Base-by-base conservation (phyloP, 2,797 vertebrate genomes). In the Balearica regulorum region DNA sequence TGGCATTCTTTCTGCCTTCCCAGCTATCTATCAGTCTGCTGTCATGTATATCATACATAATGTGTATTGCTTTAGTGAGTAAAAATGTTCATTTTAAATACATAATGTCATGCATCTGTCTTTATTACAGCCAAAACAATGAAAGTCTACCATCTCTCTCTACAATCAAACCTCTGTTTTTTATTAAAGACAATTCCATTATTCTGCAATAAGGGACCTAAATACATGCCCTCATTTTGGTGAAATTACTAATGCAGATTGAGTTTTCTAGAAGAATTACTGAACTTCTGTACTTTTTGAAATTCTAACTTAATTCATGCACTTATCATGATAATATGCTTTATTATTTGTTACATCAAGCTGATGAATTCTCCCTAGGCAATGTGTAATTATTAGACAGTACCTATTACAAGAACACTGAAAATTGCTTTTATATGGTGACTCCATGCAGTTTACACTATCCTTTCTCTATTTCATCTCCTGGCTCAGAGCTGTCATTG, bases 351-450 rank as follows among this genome's bases (percentile, higher is more conserved):
- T 90, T 96, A 94, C 48, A 96, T 9, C 31, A 94, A 75, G 85
- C 73, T 96, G 90, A 98, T 97, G 79, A 97, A 97, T 97, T 97
- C 92, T 97, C 90, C 55, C 49, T 84, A 94, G 96, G 89, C 79
- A 94, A 88, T 83, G 62, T 90, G 90, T 95, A 97, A 97, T 97
- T 98, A 97, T 97, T 96, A 96, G 94, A 93, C 90, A 97, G 82
- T 60, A 86, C 83, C 76, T 97, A 91, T 97, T 97, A 96, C n/a
- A 89, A 91, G 84, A 97, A 96, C 55, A 85, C 35, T 86, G 94
- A 93, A 97, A 97, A 98, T 92, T 95, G 57, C 49, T 75, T 29
- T 80, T 93, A 96, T 93, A 81, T 28, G 24, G 61, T 95, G 87
- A 95, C 72, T 96, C 84, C 60, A 66, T 72, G 48, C 15, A 78